Evolutionary conservation across 2,888 invertebrate species (phyloP), one percentile per base, ranked within the genome.

Genomic region (Acronicta aceris): DNA sequence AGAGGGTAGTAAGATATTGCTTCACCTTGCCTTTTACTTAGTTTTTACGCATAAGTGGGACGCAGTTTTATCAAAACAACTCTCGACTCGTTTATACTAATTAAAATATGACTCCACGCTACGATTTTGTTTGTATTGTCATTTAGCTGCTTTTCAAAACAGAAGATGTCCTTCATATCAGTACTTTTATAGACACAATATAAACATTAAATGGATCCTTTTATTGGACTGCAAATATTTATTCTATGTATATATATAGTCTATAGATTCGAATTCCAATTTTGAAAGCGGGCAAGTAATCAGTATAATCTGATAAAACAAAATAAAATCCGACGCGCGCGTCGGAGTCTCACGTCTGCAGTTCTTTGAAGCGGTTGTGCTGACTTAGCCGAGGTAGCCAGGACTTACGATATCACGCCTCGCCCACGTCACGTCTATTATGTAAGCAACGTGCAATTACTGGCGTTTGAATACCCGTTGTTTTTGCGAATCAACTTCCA

Each of bases 361-460:
- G 61, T 90, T 90, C 90, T 84, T 59, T 79, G 90, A 90, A 88
- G 57, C 60, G 53, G 49, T 64, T 58, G 49, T 75, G 86, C 88
- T 86, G 88, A 86, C 67, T 81, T 53, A 57, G 82, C 82, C 74
- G 63, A 59, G 55, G 21, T 21, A 21, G 4, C 21, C 21, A 21
- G 21, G 21, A 21, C 21, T 21, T 21, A 21, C 66, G 51, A 60
- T 42, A 51, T 54, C 61, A 54, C 56, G 38, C 40, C 45, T 52
- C 52, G 77, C 87, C 85, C 84, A 85, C 78, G 48, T 54, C 55
- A 65, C 42, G 15, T 7, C 30, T 62, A 65, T 74, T 72, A 74
- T 60, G 66, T 73, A 74, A 71, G 38, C 57, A 52, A 45, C 70
- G 38, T 30, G 48, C 51, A 67, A 62, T 68, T 58, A 67, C 27